Evolutionary conservation across 2,113 vertebrate species (phyloP).

Genomic region (Atlantisia rogersi): DNA sequence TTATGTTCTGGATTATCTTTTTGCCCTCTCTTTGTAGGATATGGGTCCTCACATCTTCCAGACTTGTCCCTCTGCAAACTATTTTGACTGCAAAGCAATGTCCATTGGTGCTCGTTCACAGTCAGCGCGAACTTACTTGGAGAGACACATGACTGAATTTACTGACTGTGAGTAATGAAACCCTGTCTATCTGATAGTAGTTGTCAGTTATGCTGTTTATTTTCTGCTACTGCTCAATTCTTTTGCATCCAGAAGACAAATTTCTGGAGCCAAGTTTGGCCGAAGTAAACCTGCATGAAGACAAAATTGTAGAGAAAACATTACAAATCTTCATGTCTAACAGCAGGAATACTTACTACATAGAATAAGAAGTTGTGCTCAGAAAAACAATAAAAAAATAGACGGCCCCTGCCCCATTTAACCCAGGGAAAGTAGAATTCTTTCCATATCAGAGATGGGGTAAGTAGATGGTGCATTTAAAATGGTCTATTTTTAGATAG

Average conservation of each 20-base stretch:
- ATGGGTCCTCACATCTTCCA: conserved; percentile 99
- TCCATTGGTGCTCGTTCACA: conserved; percentile 97
- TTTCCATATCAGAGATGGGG: background rate
- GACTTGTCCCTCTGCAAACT: conserved; percentile 97
- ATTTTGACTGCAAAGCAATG: conserved; percentile 98
- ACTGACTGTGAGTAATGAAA: conserved; percentile 83
- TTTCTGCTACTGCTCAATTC: background rate
- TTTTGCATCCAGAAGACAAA: background rate
- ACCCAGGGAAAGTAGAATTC: background rate
- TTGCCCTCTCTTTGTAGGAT: conserved; percentile 77
- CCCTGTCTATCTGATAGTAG: background rate
- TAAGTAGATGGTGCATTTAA: background rate
- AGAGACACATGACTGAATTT: conserved; percentile 92
- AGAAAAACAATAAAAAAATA: background rate
- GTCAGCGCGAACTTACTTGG: conserved; percentile 96
- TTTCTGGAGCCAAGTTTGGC: background rate
- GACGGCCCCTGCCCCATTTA: background rate
- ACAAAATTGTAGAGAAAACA: background rate
- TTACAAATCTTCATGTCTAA: background rate
- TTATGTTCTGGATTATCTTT: background rate
- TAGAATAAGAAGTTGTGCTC: background rate
- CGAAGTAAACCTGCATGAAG: background rate
- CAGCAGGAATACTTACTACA: background rate
- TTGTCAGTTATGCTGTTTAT: background rate
- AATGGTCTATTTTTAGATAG: background rate